Evolutionary conservation across 2,888 invertebrate species (phyloP).

Genomic region (Erebia aethiops): DNA sequence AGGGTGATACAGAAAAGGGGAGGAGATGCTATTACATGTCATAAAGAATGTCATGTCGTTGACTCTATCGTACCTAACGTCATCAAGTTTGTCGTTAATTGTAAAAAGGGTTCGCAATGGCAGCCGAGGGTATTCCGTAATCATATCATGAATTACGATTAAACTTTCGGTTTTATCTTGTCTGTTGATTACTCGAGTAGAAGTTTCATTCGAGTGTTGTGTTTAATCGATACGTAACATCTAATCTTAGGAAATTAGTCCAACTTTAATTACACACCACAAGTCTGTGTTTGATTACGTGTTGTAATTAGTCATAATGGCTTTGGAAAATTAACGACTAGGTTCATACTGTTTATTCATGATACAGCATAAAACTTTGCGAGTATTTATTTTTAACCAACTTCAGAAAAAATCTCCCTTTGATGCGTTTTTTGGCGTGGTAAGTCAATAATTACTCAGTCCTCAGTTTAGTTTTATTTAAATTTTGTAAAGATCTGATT

Average conservation of each 20-base stretch:
- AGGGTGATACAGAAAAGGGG: neutral
- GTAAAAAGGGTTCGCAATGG: constrained; percentile 20
- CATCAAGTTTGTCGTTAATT: constrained; percentile 16
- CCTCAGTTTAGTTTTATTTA: no score
- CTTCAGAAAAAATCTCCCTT: no score
- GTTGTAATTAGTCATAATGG: constrained; percentile 23
- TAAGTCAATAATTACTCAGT: no score
- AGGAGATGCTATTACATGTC: neutral
- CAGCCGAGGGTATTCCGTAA: constrained; percentile 51
- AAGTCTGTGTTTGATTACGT: constrained; percentile 43
- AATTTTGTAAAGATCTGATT: no score
- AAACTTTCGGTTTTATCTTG: constrained; percentile 70
- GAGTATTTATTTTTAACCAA: neutral
- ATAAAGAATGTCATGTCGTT: constrained; percentile 12
- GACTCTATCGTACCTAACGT: constrained; percentile 1
- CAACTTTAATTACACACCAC: constrained; percentile 55
- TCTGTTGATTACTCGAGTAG: constrained; percentile 63
- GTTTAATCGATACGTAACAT: constrained; percentile 63
- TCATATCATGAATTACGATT: constrained; percentile 68
- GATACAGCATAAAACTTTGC: neutral
- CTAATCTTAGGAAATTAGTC: constrained; percentile 58
- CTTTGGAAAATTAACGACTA: neutral
- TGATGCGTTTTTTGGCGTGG: no score
- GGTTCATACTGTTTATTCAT: neutral
- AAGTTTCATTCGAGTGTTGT: constrained; percentile 58